Evolutionary conservation across 2,888 invertebrate species (phyloP), one percentile per base, ranked within the genome.

Genomic region (Chelonus formosanus): DNA sequence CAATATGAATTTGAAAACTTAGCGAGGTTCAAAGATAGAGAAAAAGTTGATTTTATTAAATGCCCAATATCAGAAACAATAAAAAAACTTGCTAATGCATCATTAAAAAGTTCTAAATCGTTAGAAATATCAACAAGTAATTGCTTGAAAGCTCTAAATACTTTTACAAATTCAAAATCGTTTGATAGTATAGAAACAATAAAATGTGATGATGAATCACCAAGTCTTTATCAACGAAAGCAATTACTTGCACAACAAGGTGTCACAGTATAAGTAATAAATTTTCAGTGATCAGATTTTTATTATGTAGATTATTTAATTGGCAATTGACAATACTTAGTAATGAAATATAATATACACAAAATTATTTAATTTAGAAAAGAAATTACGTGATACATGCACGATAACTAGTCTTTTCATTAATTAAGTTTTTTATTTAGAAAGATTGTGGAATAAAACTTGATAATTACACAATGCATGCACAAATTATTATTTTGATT

Each of bases 41-140:
- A 80, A 7, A 78, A 74, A 56, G 73, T 77, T 3, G 82, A 83
- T 58, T 82, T 82, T 53, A 80, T 80, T 20, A 82, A 81, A 57
- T 79, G 78, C 65, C 83, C 83, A 5, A 84, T 83, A n/a, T 83
- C 84, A 0, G 83, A 84, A 65, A 84, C 83, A 0, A 83, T 83
- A 3, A 83, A 78, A 69, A 84, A 82, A 53, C 67, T 84, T 43
- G 80, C 84, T 3, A 83, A 81, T 66, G 82, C 82, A 10, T 83
- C 82, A 6, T 56, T 84, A 31, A 77, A 77, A 48, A 79, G 76
- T 47, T 82, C 82, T 3, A 84, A 81, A 56, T 79, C 80, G 0
- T 67, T 80, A 32, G 80, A 80, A 44, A 76, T 78, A 63, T 76
- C 81, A 5, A 76, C 78, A 20, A 81, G 69, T 60, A 78, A 72